Base-by-base conservation (phyloP, 1,140 invertebrate species). In the Drosophila mayri region DNA sequence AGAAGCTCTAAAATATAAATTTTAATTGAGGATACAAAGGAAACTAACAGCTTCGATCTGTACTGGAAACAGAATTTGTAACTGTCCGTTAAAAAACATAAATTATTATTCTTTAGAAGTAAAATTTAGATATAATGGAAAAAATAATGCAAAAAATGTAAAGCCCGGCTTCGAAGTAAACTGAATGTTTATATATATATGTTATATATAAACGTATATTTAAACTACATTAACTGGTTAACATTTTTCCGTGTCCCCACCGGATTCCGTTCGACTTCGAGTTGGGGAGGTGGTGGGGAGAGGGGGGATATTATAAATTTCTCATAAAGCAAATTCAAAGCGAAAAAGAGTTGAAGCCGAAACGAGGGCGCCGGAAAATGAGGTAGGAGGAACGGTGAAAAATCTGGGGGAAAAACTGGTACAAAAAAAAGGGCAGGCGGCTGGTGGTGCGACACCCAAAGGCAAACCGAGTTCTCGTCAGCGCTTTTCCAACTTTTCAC, bases 401-500 rank as follows among this genome's bases (percentile, higher is more conserved):
- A 52, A 62, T 25, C 52, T 28, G 41, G 20, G 30, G 30, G 49
- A 4, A 57, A 54, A 40, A 46, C 41, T 18, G 20, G 22, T 25
- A 57, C 50, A 70, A 62, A 67, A 22, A 28, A 44, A 49, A 55
- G 50, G 41, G 32, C 35, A 18, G 28, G 28, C 25, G 28, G 20
- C 22, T 54, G 41, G 32, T 20, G 63, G 35, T 37, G 68, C 55
- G 46, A 44, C 66, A 72, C 60, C 71, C 71, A 64, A 74, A 79
- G 61, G 73, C 57, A 61, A 61, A 38, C 66, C 71, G 76, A 47
- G 62, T 67, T 63, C 68, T 66, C 68, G 77, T 79, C 77, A 79
- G 77, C 76, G 57, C 70, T 79, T 79, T 79, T 71, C 61, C 59
- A 76, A 76, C 71, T 75, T 76, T 76, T 74, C 55, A 47, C 59